A percentile compares a stretch with the other conserved stretches of the same genome.
phyloP scores from a whole-genome alignment of 2,113 vertebrate species.

The Oreochromis tanganicae region DNA sequence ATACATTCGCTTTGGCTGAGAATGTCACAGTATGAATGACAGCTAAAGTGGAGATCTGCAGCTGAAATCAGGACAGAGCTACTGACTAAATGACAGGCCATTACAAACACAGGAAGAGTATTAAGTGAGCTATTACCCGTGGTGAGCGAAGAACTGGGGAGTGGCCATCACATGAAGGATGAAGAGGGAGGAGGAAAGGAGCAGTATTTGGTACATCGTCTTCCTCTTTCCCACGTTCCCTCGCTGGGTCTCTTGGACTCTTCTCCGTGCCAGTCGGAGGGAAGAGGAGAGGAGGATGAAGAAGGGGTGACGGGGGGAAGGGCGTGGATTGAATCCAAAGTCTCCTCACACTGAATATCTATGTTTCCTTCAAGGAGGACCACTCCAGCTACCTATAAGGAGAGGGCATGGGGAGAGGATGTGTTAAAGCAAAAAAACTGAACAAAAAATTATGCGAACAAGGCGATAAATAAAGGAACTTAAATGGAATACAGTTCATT shows the following conservation, averaged over 20 bases:
- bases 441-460: not conserved
- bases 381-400: constrained; percentile 44
- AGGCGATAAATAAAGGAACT: not conserved
- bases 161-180: constrained; percentile 64
- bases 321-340: not conserved
- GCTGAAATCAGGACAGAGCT: not conserved
- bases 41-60: not conserved
- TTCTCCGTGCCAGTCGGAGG: constrained; percentile 31
- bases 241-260: constrained; percentile 29
- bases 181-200: constrained; percentile 69
- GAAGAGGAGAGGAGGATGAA: constrained; percentile 1
- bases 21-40: constrained; percentile 1
- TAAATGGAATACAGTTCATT: not conserved
- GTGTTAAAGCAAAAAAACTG: too few relatives aligned
- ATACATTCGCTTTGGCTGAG: not conserved
- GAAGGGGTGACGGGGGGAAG: not conserved
- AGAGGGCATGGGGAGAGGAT: not conserved
- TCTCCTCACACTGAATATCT: constrained; percentile 8
- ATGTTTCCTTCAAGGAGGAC: constrained; percentile 6
- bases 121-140: constrained; percentile 62
- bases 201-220: constrained; percentile 65
- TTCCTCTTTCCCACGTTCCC: constrained; percentile 58
- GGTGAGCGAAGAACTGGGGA: constrained; percentile 57
- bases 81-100: not conserved
- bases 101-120: constrained; percentile 40